phyloP scores from a whole-genome alignment of 2,888 invertebrate species.

The Nymphalis polychloros region DNA sequence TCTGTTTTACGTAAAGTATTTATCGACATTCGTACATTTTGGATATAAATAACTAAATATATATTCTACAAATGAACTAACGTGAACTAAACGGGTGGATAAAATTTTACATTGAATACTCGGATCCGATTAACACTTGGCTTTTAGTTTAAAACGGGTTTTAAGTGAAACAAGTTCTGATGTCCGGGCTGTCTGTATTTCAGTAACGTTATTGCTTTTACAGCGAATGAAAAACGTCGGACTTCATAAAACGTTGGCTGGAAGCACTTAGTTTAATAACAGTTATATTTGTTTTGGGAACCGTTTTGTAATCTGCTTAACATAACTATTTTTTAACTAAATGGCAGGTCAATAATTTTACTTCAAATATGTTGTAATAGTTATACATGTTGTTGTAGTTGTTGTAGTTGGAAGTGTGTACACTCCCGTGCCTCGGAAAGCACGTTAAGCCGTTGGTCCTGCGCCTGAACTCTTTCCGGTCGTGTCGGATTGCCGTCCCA shows the following conservation, averaged over 20 bases:
- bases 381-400: too few species aligned
- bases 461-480: too few species aligned
- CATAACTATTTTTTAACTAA: not conserved
- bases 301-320: conserved; percentile 1
- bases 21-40: too few species aligned
- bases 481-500: too few species aligned
- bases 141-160: conserved; percentile 32
- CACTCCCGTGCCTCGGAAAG: too few species aligned
- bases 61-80: not conserved
- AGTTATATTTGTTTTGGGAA: conserved; percentile 33
- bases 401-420: too few species aligned
- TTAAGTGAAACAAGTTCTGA: conserved; percentile 33
- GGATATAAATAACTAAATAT: not conserved
- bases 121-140: conserved; percentile 31
- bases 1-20: too few species aligned
- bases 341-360: not conserved
- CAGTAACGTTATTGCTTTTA: conserved; percentile 37
- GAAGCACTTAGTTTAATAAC: conserved; percentile 35
- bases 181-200: conserved; percentile 30
- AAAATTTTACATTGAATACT: conserved; percentile 23
- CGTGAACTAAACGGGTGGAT: conserved; percentile 6
- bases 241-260: conserved; percentile 33
- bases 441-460: too few species aligned
- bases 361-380: not conserved
- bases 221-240: conserved; percentile 37